Evolutionary conservation across 2,113 vertebrate genomes (phyloP).

Genomic region (Platichthys flesus): DNA sequence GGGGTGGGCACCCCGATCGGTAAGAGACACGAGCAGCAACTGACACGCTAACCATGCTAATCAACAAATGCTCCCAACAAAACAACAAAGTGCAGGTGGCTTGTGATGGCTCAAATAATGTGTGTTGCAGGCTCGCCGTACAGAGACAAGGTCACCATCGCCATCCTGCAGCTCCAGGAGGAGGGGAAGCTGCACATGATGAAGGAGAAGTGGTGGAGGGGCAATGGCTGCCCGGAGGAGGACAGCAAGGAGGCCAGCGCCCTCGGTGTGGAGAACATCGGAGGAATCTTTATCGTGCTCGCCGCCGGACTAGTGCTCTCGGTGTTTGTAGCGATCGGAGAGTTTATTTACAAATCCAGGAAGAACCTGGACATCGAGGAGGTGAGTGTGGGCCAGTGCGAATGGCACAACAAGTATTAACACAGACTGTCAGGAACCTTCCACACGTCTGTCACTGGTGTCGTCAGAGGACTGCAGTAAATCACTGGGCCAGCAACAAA

Average conservation of each 20-base stretch:
- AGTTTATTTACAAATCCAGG: conserved; percentile 96
- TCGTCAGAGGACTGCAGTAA: conserved; percentile 33
- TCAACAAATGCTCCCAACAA: background rate
- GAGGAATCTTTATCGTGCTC: conserved; percentile 97
- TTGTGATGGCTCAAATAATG: background rate
- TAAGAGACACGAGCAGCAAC: conserved; percentile 74
- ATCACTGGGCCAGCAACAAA: conserved; percentile 40
- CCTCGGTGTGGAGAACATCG: conserved; percentile 96
- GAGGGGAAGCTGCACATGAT: conserved; percentile 98
- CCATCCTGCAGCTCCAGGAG: conserved; percentile 97
- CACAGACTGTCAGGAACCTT: conserved; percentile 33
- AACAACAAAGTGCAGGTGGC: background rate
- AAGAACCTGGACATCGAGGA: conserved; percentile 94
- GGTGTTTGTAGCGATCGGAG: conserved; percentile 97
- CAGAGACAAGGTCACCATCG: conserved; percentile 96
- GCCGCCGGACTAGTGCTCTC: conserved; percentile 96
- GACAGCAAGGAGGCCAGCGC: conserved; percentile 97
- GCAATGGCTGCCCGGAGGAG: conserved; percentile 95
- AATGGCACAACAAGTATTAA: conserved; percentile 84
- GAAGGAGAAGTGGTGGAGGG: conserved; percentile 99
- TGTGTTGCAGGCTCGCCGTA: conserved; percentile 90
- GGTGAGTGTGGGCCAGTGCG: conserved; percentile 87
- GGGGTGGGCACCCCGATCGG: conserved; percentile 98
- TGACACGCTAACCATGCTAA: background rate
- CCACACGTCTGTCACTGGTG: conserved; percentile 28